Evolutionary conservation across 1,140 invertebrate genomes (phyloP), one percentile per base, ranked within the genome.

Genomic region (Zaprionus africanus): DNA sequence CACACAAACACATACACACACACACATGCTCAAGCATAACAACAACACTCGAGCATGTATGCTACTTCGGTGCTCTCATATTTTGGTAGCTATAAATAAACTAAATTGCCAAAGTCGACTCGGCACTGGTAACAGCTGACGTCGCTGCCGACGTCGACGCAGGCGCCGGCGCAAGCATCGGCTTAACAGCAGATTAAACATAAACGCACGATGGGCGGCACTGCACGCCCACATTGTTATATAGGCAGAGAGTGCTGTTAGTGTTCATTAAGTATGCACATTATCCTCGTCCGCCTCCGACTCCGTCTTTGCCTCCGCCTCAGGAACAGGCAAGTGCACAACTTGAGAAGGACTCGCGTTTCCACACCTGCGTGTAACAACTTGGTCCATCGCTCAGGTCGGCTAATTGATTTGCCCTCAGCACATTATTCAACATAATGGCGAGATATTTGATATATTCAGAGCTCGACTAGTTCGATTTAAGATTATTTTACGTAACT

Each of bases 1-100:
- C 57, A 57, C 19, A 38, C 26, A 46, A 19, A 56, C 51, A 28
- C 67, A n/a, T n/a, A 67, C 57, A 57, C 19, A 64, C 70, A 51
- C 61, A 36, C 34, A 61, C 28, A 67, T 28, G 51, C 59, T 41
- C 6, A 53, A 36, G 34, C 19, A 38, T 11, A 63, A 58, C 31
- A 63, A 49, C 28, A 59, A 53, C 41, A 46, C 73, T 56, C 51
- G 54, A 86, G 72, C 76, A 74, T 78, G 80, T 76, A 22, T 71
- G 54, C 63, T 65, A 71, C 74, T 64, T 76, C 58, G 71, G 49
- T 62, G 83, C 83, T 87, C 83, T 87, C 80, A 83, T 80, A 87
- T 86, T 87, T 86, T 77, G 83, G 61, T 67, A 78, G 83, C 83
- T 87, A 87, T 87, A 87, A 87, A 87, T 87, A 87, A 88, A 87